Evolutionary conservation across 2,113 vertebrate species (phyloP), one percentile per base, ranked within the genome.

Genomic region (Amblyornis subalaris): DNA sequence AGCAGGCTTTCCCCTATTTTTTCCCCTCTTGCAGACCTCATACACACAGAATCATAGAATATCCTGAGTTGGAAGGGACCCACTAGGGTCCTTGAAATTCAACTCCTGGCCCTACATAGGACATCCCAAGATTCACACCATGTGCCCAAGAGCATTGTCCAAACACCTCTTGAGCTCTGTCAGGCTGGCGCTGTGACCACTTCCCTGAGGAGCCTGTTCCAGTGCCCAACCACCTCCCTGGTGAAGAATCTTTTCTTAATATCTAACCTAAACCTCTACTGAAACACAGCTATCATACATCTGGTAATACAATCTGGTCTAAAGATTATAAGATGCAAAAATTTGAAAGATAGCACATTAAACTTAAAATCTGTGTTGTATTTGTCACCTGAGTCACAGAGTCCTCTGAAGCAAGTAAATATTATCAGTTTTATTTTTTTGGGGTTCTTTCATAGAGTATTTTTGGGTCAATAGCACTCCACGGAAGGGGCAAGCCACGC

Each of bases 381-480:
- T 21, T 79, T 2, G 5, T 42, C 2, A 1, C 11, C 15, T 33
- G 42, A 93, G 10, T 48, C 61, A 55, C 12, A 60, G 36, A 57
- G 53, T 78, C 6, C 48, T 38, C 24, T 60, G 36, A 89, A 19
- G 5, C 38, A 70, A 66, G 9, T 28, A 51, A 77, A 50, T 50
- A 28, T 8, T 12, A 31, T 8, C 10, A 31, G 5, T 22, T 85
- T 79, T 48, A 1, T 1, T 48, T 35, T 82, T 85, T 57, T 61
- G 10, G 35, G 4, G 0, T 74, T 78, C 31, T 53, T 90, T 73
- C 12, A 20, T 9, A 48, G 12, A 23, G 16, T 57, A 55, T 4
- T 62, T 87, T 76, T 47, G 14, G 25, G 28, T 3, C 54, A 72
- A 15, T 28, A 73, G 14, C 0, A 0, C 3, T 65, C 5, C 9